A percentile compares a stretch with the other conserved stretches of the same genome.
These are phyloP conservation scores for Xanthorhoe designata DNA, from an alignment of 2,888 invertebrate species.

Conservation along the genomic window DNA sequence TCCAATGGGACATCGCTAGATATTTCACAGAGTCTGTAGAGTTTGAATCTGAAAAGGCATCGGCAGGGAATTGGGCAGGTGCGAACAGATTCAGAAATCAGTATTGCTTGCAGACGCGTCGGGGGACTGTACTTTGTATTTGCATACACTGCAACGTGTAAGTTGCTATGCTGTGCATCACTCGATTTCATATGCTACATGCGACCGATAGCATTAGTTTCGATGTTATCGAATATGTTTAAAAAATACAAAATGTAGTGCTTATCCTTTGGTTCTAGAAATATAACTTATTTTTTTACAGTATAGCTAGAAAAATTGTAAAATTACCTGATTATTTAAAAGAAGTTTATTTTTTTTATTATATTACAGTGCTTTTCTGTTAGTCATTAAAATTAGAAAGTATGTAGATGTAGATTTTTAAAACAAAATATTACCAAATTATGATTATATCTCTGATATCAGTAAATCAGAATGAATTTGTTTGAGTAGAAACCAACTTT, in stretches of 20 bases:
- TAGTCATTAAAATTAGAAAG: too few species aligned
- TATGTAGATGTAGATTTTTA: too few species aligned
- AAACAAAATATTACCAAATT: too few species aligned
- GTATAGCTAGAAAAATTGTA: too few species aligned
- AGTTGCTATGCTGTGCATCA: slow-evolving; percentile 46
- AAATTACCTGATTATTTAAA: too few species aligned
- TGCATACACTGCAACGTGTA: slow-evolving; percentile 58
- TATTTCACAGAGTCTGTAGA: slow-evolving; percentile 54
- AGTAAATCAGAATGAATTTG: too few species aligned
- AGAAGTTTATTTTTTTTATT: too few species aligned
- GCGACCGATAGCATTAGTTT: slow-evolving; percentile 3
- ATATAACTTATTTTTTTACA: not conserved
- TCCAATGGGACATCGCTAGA: slow-evolving; percentile 37
- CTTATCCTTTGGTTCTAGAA: not conserved
- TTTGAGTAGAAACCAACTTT: too few species aligned
- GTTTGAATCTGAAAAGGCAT: slow-evolving; percentile 67
- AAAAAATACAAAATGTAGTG: not conserved
- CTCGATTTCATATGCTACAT: slow-evolving; percentile 38
- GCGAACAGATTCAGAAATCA: slow-evolving; percentile 64
- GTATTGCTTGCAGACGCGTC: slow-evolving; percentile 62
- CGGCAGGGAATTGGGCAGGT: slow-evolving; percentile 66
- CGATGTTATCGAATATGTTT: not conserved
- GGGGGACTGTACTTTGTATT: slow-evolving; percentile 67
- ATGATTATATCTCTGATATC: too few species aligned
- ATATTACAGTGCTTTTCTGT: too few species aligned